phyloP scores from a whole-genome alignment of 2,888 invertebrate genomes.

The Auanema freiburgensis region DNA sequence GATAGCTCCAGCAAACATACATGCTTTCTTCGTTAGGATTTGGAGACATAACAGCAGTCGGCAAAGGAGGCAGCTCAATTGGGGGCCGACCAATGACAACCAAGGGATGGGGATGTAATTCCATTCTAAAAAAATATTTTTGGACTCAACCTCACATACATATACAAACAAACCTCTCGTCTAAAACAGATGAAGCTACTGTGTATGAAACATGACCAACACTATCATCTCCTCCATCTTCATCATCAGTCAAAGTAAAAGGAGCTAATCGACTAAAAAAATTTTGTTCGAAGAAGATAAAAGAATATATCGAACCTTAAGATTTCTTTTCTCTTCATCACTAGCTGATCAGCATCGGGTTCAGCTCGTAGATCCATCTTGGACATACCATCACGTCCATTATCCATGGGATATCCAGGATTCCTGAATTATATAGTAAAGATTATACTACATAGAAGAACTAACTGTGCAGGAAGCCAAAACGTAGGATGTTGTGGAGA shows the following conservation, averaged over 20 bases:
- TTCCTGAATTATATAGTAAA: not conserved
- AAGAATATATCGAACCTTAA: slow-evolving; percentile 26
- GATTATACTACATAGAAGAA: not conserved
- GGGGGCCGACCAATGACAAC: slow-evolving; percentile 19
- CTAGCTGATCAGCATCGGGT: slow-evolving; percentile 42
- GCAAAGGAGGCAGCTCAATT: slow-evolving; percentile 52
- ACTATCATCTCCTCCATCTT: slow-evolving; percentile 38
- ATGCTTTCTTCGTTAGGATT: slow-evolving; percentile 37
- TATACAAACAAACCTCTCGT: slow-evolving; percentile 18
- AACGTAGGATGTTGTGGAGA: slow-evolving; percentile 14
- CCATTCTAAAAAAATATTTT: slow-evolving; percentile 11
- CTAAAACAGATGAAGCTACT: slow-evolving; percentile 32
- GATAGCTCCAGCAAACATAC: slow-evolving; percentile 15
- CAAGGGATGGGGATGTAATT: slow-evolving; percentile 21
- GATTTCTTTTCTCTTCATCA: slow-evolving; percentile 48
- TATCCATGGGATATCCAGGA: slow-evolving; percentile 8
- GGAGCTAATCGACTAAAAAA: slow-evolving; percentile 29
- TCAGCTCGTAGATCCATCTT: slow-evolving; percentile 7
- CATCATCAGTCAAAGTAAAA: slow-evolving; percentile 33
- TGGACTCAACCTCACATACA: not conserved
- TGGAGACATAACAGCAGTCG: slow-evolving; percentile 27
- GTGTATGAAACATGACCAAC: slow-evolving; percentile 60
- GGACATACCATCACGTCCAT: not conserved
- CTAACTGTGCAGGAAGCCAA: slow-evolving; percentile 12
- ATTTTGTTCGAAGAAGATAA: not conserved